Evolutionary conservation across 2,888 invertebrate genomes (phyloP), one percentile per base, ranked within the genome.

Genomic region (Agrochola lychnidis): DNA sequence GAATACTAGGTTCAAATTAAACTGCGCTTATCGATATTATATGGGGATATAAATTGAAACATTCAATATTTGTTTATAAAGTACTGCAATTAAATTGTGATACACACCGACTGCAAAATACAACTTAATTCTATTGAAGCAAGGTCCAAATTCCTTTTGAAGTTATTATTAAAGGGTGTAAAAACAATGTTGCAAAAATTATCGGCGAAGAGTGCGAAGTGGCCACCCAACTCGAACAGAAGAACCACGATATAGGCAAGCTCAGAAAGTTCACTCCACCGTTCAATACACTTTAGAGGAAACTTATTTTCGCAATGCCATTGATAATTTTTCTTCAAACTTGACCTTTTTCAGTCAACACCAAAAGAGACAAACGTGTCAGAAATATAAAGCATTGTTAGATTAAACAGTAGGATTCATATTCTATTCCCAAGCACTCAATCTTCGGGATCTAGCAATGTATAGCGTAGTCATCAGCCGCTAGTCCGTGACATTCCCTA

Each of bases 161-260:
- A 30, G 16, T 42, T 73, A 2, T 36, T 62, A n/a, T 45, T 63
- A 63, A 40, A 57, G 80, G 80, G 87, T 67, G 69, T 78, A 63
- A 83, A 82, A 72, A 90, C 89, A 90, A 83, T 88, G 91, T 90
- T 89, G 88, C 91, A 85, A 83, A 83, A 81, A 83, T 83, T 73
- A 87, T 81, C 75, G 70, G 63, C 42, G 48, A 56, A 45, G 76
- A 82, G 82, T 84, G 86, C 78, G 63, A 89, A 83, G 76, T 85
- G 91, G 85, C 94, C 94, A 94, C 94, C 94, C 94, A 93, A 82
- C 78, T 73, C 76, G 88, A 22, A 73, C 72, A 68, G 63, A 66
- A n/a, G 53, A 3, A 22, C 12, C 68, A 61, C 70, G 0, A 4
- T 10, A 7, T 2, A 53, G 14, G 40, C 14, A 53, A 56, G 1